Conservation (phyloP, 2,888 invertebrate genomes). For the Podotricha telesiphe region DNA sequence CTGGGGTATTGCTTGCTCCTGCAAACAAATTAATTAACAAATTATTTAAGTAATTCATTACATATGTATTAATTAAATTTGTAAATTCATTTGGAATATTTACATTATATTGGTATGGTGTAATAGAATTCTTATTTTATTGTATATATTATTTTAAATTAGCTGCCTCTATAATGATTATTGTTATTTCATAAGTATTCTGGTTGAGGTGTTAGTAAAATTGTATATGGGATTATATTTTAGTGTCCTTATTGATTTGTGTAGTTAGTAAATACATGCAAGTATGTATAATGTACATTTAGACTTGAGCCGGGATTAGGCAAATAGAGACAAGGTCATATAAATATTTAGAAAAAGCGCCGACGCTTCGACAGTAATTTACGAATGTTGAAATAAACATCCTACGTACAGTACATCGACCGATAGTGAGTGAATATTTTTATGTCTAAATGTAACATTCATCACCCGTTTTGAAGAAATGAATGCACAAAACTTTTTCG, state of each 20-base stretch:
- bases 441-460: constrained; percentile 1
- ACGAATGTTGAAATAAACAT: constrained; percentile 44
- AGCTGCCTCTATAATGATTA: background rate
- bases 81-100: background rate
- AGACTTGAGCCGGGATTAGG: constrained; percentile 49
- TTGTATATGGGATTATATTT: background rate
- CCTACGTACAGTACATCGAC: constrained; percentile 30
- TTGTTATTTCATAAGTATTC: background rate
- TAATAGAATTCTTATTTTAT: background rate
- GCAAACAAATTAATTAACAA: constrained; percentile 47
- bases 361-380: constrained; percentile 46
- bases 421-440: constrained; percentile 17
- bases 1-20: constrained; percentile 80
- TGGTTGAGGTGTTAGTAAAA: background rate
- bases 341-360: constrained; percentile 60
- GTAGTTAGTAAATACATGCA: constrained; percentile 11
- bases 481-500: background rate
- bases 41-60: constrained; percentile 13
- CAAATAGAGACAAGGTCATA: constrained; percentile 51
- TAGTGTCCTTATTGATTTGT: constrained; percentile 9
- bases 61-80: background rate
- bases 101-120: background rate
- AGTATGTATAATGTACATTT: constrained; percentile 52
- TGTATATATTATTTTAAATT: background rate
- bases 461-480: constrained; percentile 6